These are phyloP conservation scores for Lasioglossum pauxillum DNA, from an alignment of 2,888 invertebrate species.

Conservation along the genomic window DNA sequence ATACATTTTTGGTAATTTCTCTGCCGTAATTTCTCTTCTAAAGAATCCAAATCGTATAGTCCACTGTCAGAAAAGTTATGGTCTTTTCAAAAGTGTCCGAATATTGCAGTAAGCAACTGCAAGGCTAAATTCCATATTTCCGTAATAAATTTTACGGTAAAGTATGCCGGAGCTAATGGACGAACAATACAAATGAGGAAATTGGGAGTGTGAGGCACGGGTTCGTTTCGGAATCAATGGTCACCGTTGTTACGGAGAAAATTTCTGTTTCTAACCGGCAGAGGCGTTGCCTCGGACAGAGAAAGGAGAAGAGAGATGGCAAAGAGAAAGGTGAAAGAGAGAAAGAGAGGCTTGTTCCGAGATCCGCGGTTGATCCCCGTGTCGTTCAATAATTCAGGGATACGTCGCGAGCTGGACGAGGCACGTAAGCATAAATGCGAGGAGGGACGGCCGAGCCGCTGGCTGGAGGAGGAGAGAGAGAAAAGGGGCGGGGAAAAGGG, in stretches of 20 bases:
- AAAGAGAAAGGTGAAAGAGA: not conserved
- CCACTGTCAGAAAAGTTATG: no score
- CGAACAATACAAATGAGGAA: not conserved
- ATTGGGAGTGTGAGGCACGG: not conserved
- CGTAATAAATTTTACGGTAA: not conserved
- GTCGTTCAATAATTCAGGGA: conserved; percentile 76
- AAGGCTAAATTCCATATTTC: not conserved
- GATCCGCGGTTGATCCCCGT: conserved; percentile 73
- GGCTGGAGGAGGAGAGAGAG: conserved; percentile 39
- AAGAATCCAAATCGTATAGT: no score
- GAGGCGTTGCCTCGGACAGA: conserved; percentile 62
- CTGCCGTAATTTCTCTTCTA: no score
- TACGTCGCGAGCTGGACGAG: conserved; percentile 73
- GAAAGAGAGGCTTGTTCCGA: conserved; percentile 61
- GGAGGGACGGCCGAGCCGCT: conserved; percentile 45
- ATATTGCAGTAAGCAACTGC: no score
- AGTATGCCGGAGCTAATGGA: not conserved
- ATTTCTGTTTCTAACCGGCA: conserved; percentile 56
- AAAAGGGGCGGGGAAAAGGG: conserved; percentile 49
- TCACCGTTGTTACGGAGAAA: conserved; percentile 23
- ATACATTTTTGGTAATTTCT: no score
- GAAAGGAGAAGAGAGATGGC: not conserved
- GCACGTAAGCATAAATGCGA: conserved; percentile 75
- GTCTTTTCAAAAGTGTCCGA: no score
- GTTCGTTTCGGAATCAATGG: conserved; percentile 27